Evolutionary conservation across 2,888 invertebrate genomes (phyloP).

Genomic region (Dascillus cervinus): DNA sequence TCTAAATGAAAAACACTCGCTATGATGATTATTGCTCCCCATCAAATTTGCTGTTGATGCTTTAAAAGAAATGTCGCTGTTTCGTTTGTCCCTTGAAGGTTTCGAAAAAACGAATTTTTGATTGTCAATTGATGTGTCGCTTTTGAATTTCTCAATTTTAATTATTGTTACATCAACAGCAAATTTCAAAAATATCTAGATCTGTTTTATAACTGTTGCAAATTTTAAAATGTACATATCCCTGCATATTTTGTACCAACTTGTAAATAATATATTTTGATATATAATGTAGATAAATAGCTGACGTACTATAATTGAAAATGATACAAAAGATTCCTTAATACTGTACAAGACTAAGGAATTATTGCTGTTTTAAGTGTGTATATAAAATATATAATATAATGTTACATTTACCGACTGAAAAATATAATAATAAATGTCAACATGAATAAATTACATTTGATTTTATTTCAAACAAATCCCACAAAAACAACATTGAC

Average conservation of each 20-base stretch:
- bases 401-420: slow-evolving; percentile 22
- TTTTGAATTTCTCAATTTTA: slow-evolving; percentile 6
- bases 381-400: no score
- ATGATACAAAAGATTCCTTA: slow-evolving; percentile 3
- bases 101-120: slow-evolving; percentile 8
- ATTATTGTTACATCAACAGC: slow-evolving; percentile 8
- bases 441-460: slow-evolving; percentile 16
- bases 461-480: no score
- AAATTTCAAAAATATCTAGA: slow-evolving; percentile 9
- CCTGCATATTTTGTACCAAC: slow-evolving; percentile 39
- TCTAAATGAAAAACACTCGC: no score
- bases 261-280: slow-evolving; percentile 43
- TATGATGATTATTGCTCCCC: no score
- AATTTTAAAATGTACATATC: slow-evolving; percentile 38
- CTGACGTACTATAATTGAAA: slow-evolving; percentile 23
- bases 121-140: no score
- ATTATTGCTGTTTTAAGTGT: slow-evolving; percentile 16
- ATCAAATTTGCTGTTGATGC: no score
- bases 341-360: slow-evolving; percentile 8
- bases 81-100: slow-evolving; percentile 3
- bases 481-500: no score
- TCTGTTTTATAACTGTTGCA: slow-evolving; percentile 3
- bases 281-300: slow-evolving; percentile 31
- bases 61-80: neutral
- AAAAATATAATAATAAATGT: slow-evolving; percentile 22